A percentile compares a stretch with the other conserved stretches of the same genome.
phyloP scores from a whole-genome alignment of 2,113 vertebrate species.

The Sitta europaea region DNA sequence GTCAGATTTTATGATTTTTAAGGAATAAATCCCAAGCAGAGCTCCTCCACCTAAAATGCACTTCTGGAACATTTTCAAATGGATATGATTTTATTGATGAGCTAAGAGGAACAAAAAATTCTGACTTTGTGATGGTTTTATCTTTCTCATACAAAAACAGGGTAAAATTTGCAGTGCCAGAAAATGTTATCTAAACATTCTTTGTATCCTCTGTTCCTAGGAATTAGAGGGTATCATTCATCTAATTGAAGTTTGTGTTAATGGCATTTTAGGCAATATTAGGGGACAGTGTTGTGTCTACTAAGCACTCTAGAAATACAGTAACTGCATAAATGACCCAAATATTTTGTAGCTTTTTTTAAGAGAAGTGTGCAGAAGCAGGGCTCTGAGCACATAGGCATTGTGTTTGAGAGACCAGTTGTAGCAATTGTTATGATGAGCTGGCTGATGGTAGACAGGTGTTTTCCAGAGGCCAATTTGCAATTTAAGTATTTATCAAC shows the following conservation, averaged over 20 bases:
- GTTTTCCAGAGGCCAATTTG: not conserved
- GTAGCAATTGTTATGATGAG: not conserved
- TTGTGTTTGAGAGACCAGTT: not conserved
- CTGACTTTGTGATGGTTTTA: not conserved
- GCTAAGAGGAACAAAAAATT: not conserved
- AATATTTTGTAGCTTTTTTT: not conserved
- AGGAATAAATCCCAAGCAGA: not conserved
- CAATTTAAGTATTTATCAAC: not conserved
- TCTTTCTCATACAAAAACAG: not conserved
- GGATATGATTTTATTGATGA: not conserved
- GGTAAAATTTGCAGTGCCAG: not conserved
- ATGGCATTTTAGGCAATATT: not conserved
- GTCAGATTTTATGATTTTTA: not conserved
- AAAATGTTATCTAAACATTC: not conserved
- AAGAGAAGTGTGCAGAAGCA: not conserved
- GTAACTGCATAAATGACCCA: not conserved
- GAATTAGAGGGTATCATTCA: not conserved
- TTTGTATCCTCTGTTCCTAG: not conserved
- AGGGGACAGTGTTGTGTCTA: not conserved
- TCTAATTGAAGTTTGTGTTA: not conserved
- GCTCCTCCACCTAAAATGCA: not conserved
- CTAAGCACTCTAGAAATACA: not conserved
- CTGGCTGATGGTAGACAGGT: not conserved
- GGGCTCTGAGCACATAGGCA: accelerated
- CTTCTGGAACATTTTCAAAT: not conserved